Evolutionary conservation across 2,888 invertebrate genomes (phyloP).

Genomic region (Parnassius orleans): DNA sequence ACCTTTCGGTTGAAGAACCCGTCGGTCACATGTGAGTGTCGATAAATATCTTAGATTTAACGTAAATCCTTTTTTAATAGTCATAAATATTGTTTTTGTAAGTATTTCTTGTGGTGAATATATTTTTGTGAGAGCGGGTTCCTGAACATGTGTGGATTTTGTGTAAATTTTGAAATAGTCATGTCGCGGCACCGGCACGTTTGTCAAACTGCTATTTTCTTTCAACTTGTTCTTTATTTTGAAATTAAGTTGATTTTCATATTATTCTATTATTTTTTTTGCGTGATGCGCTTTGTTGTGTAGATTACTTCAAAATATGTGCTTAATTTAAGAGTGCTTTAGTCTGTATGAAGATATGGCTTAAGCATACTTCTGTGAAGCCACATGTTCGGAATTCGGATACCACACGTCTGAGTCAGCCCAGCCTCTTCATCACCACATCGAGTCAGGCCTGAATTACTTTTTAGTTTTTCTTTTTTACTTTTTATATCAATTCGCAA

Average conservation of each 20-base stretch:
- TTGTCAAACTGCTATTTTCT: slow-evolving; percentile 72
- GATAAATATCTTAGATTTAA: slow-evolving; percentile 80
- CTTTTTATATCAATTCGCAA: slow-evolving; percentile 29
- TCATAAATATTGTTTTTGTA: slow-evolving; percentile 71
- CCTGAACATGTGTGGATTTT: slow-evolving; percentile 60
- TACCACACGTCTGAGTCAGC: slow-evolving; percentile 49
- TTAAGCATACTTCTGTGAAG: slow-evolving; percentile 66
- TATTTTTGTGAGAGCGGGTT: slow-evolving; percentile 63
- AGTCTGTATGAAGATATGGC: slow-evolving; percentile 49
- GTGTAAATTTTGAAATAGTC: slow-evolving; percentile 65
- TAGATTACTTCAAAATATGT: slow-evolving; percentile 46
- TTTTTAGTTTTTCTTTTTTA: slow-evolving; percentile 26
- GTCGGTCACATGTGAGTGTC: slow-evolving; percentile 95
- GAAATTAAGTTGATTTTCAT: slow-evolving; percentile 52
- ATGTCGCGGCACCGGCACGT: slow-evolving; percentile 74
- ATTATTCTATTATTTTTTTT: slow-evolving; percentile 36
- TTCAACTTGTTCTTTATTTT: slow-evolving; percentile 48
- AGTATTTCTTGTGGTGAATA: slow-evolving; percentile 74
- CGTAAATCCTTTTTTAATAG: slow-evolving; percentile 69
- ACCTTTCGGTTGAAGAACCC: slow-evolving; percentile 93
- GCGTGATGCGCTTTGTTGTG: slow-evolving; percentile 45
- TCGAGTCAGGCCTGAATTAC: slow-evolving; percentile 43
- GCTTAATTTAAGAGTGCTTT: slow-evolving; percentile 49
- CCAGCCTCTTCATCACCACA: slow-evolving; percentile 39
- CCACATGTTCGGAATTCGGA: slow-evolving; percentile 75